Evolutionary conservation across 2,888 invertebrate species (phyloP).

Genomic region (Patella caerulea): DNA sequence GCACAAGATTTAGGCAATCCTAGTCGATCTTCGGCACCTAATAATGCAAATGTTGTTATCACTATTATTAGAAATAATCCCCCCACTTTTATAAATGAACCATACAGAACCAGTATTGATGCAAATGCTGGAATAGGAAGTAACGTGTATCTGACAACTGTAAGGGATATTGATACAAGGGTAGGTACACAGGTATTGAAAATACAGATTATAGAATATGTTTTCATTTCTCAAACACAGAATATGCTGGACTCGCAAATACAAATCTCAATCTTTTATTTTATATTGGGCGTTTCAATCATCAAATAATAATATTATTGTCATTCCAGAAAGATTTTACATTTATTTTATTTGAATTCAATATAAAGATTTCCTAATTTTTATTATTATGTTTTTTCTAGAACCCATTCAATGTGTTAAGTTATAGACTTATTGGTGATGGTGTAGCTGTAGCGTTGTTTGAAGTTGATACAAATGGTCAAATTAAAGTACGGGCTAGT

Average conservation of each 20-base stretch:
- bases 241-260: no score
- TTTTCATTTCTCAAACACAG: no score
- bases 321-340: no score
- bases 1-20: background rate
- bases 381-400: conserved; percentile 22
- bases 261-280: no score
- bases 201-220: no score
- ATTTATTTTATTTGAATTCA: no score
- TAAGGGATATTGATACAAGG: background rate
- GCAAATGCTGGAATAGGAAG: background rate
- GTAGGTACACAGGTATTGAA: background rate
- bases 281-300: no score
- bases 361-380: no score
- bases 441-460: conserved; percentile 45
- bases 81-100: background rate
- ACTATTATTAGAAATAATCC: conserved; percentile 10
- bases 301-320: no score
- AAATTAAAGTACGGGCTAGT: conserved; percentile 31
- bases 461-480: conserved; percentile 48
- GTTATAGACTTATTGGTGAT: conserved; percentile 49
- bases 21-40: background rate
- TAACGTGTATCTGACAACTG: background rate
- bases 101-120: background rate
- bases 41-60: conserved; percentile 12
- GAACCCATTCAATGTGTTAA: conserved; percentile 46